Evolutionary conservation across 2,113 vertebrate species (phyloP).

Genomic region (Acrocephalus arundinaceus): DNA sequence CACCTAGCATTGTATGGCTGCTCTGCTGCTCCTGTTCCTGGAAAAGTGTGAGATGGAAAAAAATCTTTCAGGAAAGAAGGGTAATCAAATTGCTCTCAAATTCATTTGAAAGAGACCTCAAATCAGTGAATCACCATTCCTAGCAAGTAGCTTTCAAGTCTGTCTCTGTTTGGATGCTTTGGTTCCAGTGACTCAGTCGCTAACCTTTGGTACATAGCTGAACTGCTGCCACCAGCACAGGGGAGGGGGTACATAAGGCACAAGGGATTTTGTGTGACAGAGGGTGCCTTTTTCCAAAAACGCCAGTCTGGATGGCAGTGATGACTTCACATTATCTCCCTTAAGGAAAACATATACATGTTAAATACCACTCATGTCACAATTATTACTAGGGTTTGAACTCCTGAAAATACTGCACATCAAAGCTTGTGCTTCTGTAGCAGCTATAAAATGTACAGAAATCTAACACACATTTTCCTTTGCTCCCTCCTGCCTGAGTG

Average conservation of each 20-base stretch:
- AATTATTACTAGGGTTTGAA: not conserved
- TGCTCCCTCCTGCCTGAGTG: not conserved
- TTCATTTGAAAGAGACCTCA: not conserved
- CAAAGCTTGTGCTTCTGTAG: not conserved
- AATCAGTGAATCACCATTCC: not conserved
- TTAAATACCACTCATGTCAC: not conserved
- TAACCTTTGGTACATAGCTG: not conserved
- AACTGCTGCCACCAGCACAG: not conserved
- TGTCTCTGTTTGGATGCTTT: not conserved
- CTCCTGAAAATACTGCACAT: not conserved
- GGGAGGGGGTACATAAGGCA: not conserved
- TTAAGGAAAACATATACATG: not conserved
- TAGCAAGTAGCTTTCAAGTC: not conserved
- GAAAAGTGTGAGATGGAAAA: not conserved
- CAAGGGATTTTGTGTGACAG: not conserved
- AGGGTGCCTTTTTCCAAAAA: not conserved
- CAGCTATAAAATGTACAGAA: not conserved
- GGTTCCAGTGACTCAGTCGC: not conserved
- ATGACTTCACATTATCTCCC: not conserved
- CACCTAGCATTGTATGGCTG: not conserved
- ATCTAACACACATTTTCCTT: not conserved
- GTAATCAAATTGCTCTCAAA: not conserved
- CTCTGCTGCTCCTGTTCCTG: not conserved
- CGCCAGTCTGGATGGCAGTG: not conserved
- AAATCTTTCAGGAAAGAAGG: not conserved